Conservation (phyloP, 2,113 vertebrate species). For the Anhinga rufa region DNA sequence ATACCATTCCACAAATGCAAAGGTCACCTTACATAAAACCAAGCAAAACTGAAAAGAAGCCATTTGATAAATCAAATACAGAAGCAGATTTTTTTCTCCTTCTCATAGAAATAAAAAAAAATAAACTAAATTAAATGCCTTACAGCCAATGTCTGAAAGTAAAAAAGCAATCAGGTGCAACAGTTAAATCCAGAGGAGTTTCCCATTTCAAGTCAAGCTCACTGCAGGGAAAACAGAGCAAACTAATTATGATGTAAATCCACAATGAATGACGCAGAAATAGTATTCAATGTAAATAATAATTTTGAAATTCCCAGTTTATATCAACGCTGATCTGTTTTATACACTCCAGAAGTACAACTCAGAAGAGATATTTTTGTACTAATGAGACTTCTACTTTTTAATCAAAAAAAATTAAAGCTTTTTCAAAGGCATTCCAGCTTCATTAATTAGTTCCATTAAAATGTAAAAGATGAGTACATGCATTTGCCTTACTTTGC, state of each 20-base stretch:
- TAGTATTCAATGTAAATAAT: slow-evolving; percentile 47
- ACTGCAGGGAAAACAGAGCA: slow-evolving; percentile 28
- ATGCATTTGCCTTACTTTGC: slow-evolving; percentile 24
- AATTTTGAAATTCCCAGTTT: slow-evolving; percentile 55
- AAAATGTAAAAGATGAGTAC: slow-evolving; percentile 52
- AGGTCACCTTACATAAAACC: slow-evolving; percentile 49
- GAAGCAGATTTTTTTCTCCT: not conserved
- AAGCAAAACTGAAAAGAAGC: not conserved
- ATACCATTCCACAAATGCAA: slow-evolving; percentile 23
- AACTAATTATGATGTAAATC: slow-evolving; percentile 59
- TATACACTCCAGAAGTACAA: slow-evolving; percentile 37
- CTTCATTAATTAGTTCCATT: slow-evolving; percentile 60
- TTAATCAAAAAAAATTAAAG: slow-evolving; percentile 56
- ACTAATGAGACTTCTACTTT: slow-evolving; percentile 53
- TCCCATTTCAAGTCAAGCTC: slow-evolving; percentile 40
- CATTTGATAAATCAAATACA: slow-evolving; percentile 28
- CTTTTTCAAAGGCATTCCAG: slow-evolving; percentile 45
- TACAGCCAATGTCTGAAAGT: not conserved
- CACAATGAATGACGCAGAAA: slow-evolving; percentile 56
- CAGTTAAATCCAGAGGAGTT: slow-evolving; percentile 51
- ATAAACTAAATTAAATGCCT: not conserved
- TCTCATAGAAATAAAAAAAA: not conserved
- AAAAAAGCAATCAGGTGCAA: slow-evolving; percentile 49
- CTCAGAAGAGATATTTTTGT: slow-evolving; percentile 50
- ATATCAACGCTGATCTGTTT: slow-evolving; percentile 40